Percentiles rank a stretch among this genome's conserved stretches.
These are phyloP conservation scores for Gymnoscopelus braueri DNA, from an alignment of 2,797 vertebrate genomes.

Conservation along the genomic window DNA sequence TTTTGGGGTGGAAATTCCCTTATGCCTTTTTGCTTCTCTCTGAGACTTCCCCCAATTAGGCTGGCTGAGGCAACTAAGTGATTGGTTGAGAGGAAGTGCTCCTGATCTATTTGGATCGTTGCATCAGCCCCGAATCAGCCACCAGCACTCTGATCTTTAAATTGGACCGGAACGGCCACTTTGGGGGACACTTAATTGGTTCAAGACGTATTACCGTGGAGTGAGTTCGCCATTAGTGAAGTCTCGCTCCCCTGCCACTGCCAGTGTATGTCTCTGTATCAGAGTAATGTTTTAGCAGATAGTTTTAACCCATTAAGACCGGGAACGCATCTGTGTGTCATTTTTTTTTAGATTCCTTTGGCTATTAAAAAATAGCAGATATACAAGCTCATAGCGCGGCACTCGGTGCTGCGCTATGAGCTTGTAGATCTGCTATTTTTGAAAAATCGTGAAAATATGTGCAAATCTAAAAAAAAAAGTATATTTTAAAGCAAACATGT, in stretches of 20 bases:
- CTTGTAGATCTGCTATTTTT: no score
- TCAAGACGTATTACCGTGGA: conserved; percentile 17
- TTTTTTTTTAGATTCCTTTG: no score
- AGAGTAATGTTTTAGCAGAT: conserved; percentile 15
- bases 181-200: conserved; percentile 36
- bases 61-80: conserved; percentile 12
- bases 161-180: conserved; percentile 28
- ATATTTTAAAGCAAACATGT: no score
- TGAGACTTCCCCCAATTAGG: conserved; percentile 8
- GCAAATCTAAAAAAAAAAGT: no score
- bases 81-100: conserved; percentile 17
- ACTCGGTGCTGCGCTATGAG: no score
- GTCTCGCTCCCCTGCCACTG: conserved; percentile 4
- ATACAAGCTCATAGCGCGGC: no score
- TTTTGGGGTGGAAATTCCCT: background rate
- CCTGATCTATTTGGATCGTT: conserved; percentile 20
- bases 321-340: no score
- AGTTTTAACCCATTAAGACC: background rate
- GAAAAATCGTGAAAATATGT: no score
- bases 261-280: background rate
- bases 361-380: no score
- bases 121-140: conserved; percentile 28
- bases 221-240: background rate
- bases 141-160: conserved; percentile 24
- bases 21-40: background rate